Percentiles rank a stretch among this genome's conserved stretches.
These are phyloP conservation scores for Tetrax tetrax DNA, from an alignment of 2,113 vertebrate genomes.

Conservation along the genomic window DNA sequence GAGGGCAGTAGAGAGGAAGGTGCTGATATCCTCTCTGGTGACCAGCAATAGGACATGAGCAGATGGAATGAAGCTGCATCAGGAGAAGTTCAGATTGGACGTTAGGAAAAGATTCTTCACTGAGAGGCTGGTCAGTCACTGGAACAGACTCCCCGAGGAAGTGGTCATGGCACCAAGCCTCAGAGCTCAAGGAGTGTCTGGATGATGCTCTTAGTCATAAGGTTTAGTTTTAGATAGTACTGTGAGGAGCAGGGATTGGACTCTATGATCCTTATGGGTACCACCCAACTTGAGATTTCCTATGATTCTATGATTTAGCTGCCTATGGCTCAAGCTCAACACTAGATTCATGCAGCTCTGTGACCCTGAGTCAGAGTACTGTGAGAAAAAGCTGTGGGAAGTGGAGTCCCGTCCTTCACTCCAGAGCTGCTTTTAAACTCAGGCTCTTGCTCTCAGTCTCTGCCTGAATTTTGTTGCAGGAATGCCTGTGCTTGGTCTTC, in stretches of 20 bases:
- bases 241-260: neutral
- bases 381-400: neutral
- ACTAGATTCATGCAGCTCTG: neutral
- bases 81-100: neutral
- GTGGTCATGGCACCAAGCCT: neutral
- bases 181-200: neutral
- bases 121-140: neutral
- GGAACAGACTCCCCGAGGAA: neutral
- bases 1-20: accelerated
- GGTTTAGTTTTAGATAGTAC: neutral
- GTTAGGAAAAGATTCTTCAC: neutral
- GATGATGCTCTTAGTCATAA: neutral
- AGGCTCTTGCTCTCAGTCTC: neutral
- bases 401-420: neutral
- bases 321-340: neutral
- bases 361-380: neutral
- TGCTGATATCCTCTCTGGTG: neutral
- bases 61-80: neutral
- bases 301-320: neutral
- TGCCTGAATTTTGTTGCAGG: neutral
- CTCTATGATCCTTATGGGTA: neutral
- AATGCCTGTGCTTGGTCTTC: neutral
- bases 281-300: neutral
- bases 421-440: neutral
- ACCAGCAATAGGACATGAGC: accelerated